phyloP scores from a whole-genome alignment of 2,888 invertebrate genomes.

The Melanostoma scalare region DNA sequence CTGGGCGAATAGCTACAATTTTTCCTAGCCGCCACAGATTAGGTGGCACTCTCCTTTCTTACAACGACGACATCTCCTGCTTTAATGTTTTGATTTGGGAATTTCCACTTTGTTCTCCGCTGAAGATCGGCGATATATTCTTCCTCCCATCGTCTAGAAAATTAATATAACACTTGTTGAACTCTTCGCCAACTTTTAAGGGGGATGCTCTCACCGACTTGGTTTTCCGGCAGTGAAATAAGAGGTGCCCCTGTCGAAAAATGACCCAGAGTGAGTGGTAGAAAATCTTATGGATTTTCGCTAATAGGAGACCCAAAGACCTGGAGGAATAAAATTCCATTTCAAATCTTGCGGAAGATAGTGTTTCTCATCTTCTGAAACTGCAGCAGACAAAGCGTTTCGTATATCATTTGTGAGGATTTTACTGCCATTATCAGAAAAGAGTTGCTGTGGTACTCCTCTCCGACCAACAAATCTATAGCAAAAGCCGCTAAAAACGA shows the following conservation, averaged over 20 bases:
- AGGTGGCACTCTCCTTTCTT: conserved; percentile 23
- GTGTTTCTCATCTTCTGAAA: conserved; percentile 8
- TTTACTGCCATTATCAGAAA: conserved; percentile 54
- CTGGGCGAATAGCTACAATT: conserved; percentile 8
- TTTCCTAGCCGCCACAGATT: conserved; percentile 10
- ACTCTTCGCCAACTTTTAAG: conserved; percentile 16
- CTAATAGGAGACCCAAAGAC: not conserved
- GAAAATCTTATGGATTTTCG: not conserved
- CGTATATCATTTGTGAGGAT: not conserved
- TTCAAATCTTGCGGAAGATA: conserved; percentile 11
- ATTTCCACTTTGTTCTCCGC: conserved; percentile 26
- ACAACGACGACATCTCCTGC: conserved; percentile 15
- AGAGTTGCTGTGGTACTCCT: conserved; percentile 45
- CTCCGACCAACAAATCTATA: conserved; percentile 45
- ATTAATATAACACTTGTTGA: conserved; percentile 2
- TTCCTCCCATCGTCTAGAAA: conserved; percentile 23
- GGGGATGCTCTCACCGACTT: not conserved
- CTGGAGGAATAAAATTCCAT: conserved; percentile 23
- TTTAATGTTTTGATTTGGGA: not conserved
- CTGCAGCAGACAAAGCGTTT: conserved; percentile 18
- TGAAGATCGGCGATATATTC: conserved; percentile 20
- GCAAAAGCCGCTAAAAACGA: conserved; percentile 48
- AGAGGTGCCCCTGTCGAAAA: conserved; percentile 23
- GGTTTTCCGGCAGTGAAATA: conserved; percentile 11
- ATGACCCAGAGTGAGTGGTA: conserved; percentile 16